Evolutionary conservation across 2,797 vertebrate species (phyloP).

Genomic region (Darevskia nairensis): DNA sequence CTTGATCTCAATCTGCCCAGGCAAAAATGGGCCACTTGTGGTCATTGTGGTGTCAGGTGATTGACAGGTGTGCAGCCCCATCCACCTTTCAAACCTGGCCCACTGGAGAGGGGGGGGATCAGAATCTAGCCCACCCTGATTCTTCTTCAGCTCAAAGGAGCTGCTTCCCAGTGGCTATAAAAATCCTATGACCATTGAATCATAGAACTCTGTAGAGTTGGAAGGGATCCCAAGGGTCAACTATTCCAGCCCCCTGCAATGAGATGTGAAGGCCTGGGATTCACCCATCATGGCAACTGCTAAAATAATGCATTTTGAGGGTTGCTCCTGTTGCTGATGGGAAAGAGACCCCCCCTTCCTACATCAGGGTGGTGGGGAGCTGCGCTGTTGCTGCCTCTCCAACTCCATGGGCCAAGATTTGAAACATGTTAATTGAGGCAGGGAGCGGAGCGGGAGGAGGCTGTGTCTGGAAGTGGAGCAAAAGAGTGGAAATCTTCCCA

Average conservation of each 20-base stretch:
- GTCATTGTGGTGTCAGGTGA: too few species aligned
- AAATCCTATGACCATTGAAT: too few species aligned
- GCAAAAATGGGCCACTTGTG: too few species aligned
- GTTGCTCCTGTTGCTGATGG: background rate
- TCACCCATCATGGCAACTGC: too few species aligned
- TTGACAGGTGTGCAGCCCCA: too few species aligned
- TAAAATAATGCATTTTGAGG: background rate
- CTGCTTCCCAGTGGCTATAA: background rate
- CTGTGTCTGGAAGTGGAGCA: background rate
- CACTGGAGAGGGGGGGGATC: too few species aligned
- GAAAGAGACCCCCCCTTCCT: background rate
- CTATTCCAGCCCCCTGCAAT: too few species aligned
- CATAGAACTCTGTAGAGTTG: too few species aligned
- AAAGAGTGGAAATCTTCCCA: background rate
- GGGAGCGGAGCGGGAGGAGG: background rate
- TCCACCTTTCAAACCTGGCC: too few species aligned
- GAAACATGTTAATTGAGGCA: background rate
- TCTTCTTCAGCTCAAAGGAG: background rate
- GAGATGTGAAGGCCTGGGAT: too few species aligned
- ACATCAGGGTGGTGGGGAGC: background rate
- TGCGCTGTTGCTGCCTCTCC: background rate
- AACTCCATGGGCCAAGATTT: background rate
- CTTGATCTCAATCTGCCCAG: too few species aligned
- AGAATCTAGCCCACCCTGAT: background rate
- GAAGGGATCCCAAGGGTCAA: too few species aligned